These are phyloP conservation scores for Dexiosoma caninum DNA, from an alignment of 2,888 invertebrate species.

Conservation along the genomic window DNA sequence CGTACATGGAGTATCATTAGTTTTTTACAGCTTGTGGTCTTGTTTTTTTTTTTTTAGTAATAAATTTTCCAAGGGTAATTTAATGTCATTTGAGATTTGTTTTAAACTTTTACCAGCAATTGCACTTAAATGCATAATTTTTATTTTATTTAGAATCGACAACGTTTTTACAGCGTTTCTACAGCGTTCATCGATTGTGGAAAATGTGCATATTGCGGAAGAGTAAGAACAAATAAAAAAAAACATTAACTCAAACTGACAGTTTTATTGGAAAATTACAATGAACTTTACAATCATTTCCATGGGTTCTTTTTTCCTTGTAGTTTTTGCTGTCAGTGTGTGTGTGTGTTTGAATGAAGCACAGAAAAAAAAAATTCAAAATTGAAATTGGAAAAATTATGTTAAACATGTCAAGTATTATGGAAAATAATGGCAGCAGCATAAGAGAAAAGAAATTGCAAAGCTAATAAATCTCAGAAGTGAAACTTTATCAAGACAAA, in stretches of 20 bases:
- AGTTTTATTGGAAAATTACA: slow-evolving; percentile 62
- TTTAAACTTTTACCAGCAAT: slow-evolving; percentile 57
- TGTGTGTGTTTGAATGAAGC: not conserved
- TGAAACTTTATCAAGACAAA: not conserved
- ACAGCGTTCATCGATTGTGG: not conserved
- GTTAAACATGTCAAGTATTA: slow-evolving; percentile 50
- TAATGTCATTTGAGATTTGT: slow-evolving; percentile 60
- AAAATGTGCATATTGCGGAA: slow-evolving; percentile 14
- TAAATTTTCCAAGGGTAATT: slow-evolving; percentile 64
- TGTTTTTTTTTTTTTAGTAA: slow-evolving; percentile 30
- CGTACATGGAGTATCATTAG: slow-evolving; percentile 16
- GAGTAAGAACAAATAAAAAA: slow-evolving; percentile 6
- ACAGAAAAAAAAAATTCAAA: slow-evolving; percentile 19
- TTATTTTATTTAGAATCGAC: slow-evolving; percentile 37
- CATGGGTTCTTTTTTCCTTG: not conserved
- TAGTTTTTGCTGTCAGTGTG: not conserved
- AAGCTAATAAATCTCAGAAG: slow-evolving; percentile 22
- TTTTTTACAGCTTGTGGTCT: slow-evolving; percentile 32
- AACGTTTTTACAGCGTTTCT: not conserved
- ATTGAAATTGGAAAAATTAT: slow-evolving; percentile 45
- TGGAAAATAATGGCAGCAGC: not conserved
- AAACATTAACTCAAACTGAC: slow-evolving; percentile 55
- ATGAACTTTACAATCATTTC: slow-evolving; percentile 42
- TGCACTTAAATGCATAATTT: slow-evolving; percentile 63
- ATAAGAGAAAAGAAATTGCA: not conserved